Evolutionary conservation across 92 coral and sea anemone genomes (phyloP).

Genomic region (Epizoanthus stellaris): DNA sequence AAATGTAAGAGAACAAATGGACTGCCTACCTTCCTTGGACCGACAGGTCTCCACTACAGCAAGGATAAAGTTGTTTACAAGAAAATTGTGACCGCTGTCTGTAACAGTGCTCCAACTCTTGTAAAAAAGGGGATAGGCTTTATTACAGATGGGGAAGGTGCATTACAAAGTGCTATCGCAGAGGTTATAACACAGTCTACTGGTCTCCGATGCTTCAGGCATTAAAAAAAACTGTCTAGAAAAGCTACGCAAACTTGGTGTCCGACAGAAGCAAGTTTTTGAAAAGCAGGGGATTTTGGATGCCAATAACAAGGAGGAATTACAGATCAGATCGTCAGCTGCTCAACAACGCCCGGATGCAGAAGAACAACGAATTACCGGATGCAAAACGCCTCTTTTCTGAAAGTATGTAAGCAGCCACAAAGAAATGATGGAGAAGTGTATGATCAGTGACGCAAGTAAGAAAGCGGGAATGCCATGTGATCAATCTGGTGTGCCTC

Average conservation of each 20-base stretch:
- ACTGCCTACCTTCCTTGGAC: slow-evolving; percentile 54
- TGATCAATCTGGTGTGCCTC: slow-evolving; percentile 27
- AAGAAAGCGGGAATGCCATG: slow-evolving; percentile 62
- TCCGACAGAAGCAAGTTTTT: slow-evolving; percentile 52
- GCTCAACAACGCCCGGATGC: slow-evolving; percentile 29
- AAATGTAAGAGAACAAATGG: slow-evolving; percentile 47
- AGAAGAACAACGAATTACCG: slow-evolving; percentile 45
- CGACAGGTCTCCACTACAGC: slow-evolving; percentile 64
- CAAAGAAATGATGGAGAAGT: slow-evolving; percentile 48
- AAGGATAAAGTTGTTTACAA: slow-evolving; percentile 34
- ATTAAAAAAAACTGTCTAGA: slow-evolving; percentile 42
- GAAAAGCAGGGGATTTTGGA: slow-evolving; percentile 44
- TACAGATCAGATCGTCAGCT: slow-evolving; percentile 31
- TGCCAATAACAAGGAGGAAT: slow-evolving; percentile 33
- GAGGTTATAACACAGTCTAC: slow-evolving; percentile 50
- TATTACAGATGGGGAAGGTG: slow-evolving; percentile 60
- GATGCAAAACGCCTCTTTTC: background rate
- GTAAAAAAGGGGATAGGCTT: slow-evolving; percentile 42
- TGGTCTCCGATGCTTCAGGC: slow-evolving; percentile 58
- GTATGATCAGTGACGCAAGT: slow-evolving; percentile 51
- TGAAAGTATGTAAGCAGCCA: slow-evolving; percentile 33
- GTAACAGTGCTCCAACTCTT: slow-evolving; percentile 19
- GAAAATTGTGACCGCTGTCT: slow-evolving; percentile 56
- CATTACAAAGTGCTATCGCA: slow-evolving; percentile 46
- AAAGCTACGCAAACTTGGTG: slow-evolving; percentile 33